phyloP scores from a whole-genome alignment of 1,140 invertebrate genomes.

The Dinothrombium tinctorium region DNA sequence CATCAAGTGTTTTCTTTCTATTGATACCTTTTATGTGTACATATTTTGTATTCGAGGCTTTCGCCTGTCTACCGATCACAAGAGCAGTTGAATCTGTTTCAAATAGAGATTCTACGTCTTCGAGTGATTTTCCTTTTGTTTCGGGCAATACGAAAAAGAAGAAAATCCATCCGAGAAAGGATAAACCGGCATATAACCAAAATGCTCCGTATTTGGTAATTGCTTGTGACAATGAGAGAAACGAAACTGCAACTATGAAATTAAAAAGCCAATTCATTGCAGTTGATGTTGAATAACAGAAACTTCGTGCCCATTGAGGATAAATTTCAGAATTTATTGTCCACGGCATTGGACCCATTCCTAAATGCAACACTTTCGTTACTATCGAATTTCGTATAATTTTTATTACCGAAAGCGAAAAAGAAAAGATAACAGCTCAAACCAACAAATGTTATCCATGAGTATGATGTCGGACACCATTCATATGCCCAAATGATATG shows the following conservation, averaged over 20 bases:
- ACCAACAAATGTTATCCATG: conserved; percentile 29
- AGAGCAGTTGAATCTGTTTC: too few relatives aligned
- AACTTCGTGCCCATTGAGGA: conserved; percentile 33
- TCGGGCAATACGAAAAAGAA: conserved; percentile 29
- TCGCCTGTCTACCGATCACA: too few relatives aligned
- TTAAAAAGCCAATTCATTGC: conserved; percentile 35
- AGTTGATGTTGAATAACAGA: conserved; percentile 30
- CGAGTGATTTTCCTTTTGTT: conserved; percentile 28
- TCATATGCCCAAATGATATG: conserved; percentile 22
- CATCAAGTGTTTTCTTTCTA: too few relatives aligned
- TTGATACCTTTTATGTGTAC: too few relatives aligned
- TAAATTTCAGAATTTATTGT: conserved; percentile 39
- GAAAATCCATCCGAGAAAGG: conserved; percentile 25
- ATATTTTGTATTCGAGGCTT: too few relatives aligned
- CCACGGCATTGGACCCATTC: conserved; percentile 39
- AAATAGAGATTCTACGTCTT: conserved; percentile 23
- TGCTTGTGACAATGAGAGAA: conserved; percentile 27
- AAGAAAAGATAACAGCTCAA: conserved; percentile 27
- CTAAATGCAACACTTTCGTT: too few relatives aligned
- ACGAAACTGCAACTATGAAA: conserved; percentile 34
- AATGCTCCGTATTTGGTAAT: conserved; percentile 29
- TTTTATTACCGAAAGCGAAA: conserved; percentile 30
- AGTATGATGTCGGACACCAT: conserved; percentile 27
- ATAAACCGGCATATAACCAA: conserved; percentile 28
- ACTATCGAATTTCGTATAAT: too few relatives aligned